phyloP scores from a whole-genome alignment of 1,140 invertebrate species.

The Nebria ingens region DNA sequence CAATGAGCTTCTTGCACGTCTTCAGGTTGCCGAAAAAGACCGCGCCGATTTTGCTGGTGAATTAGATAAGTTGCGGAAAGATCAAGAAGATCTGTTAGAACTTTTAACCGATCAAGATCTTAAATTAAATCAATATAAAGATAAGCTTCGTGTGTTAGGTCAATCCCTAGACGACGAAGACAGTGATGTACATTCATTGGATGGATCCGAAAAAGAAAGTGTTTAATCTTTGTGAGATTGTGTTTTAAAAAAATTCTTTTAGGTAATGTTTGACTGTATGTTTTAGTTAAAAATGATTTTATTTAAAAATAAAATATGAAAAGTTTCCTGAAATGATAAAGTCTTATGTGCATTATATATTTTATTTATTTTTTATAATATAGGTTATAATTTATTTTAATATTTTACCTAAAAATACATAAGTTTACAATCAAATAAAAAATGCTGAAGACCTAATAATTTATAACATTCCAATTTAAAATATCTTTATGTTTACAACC shows the following conservation, averaged over 20 bases:
- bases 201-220: neutral
- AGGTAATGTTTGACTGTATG: too few relatives aligned
- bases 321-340: too few relatives aligned
- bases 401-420: too few relatives aligned
- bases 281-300: too few relatives aligned
- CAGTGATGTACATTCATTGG: constrained; percentile 3
- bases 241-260: too few relatives aligned
- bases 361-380: too few relatives aligned
- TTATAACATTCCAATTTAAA: too few relatives aligned
- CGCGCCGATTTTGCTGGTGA: constrained; percentile 38
- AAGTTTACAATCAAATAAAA: too few relatives aligned
- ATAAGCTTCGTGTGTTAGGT: constrained; percentile 55
- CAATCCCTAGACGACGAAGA: constrained; percentile 45
- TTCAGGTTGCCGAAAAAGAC: constrained; percentile 18
- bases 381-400: neutral
- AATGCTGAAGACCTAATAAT: too few relatives aligned
- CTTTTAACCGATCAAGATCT: constrained; percentile 75
- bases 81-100: constrained; percentile 83
- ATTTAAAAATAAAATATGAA: too few relatives aligned
- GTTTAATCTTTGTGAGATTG: neutral
- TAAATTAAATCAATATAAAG: constrained; percentile 61
- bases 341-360: too few relatives aligned
- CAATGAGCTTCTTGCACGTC: constrained; percentile 16
- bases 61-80: constrained; percentile 63
- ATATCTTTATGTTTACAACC: too few relatives aligned